These are phyloP conservation scores for Drosophila simulans DNA, from an alignment of 1,140 invertebrate genomes.

Conservation along the genomic window DNA sequence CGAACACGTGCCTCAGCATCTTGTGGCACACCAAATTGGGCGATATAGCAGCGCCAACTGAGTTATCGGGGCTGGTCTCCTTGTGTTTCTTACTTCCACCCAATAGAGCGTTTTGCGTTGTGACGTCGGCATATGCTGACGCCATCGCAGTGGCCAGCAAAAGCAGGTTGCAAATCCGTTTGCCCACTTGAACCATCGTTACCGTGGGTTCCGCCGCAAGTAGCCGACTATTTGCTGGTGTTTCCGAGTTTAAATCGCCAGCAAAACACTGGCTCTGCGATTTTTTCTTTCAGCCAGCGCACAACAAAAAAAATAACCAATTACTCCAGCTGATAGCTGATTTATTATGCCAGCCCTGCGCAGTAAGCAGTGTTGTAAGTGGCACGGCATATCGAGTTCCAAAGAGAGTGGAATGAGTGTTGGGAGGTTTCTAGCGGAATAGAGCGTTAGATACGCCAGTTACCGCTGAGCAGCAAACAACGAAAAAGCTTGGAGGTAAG, in stretches of 20 bases:
- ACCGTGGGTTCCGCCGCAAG: neutral
- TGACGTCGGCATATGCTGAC: constrained; percentile 74
- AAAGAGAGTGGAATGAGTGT: constrained; percentile 4
- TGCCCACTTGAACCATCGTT: constrained; percentile 9
- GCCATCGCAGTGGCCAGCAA: constrained; percentile 53
- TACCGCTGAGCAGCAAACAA: constrained; percentile 1
- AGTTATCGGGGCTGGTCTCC: constrained; percentile 13
- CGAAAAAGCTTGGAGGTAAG: constrained; percentile 25
- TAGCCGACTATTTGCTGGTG: neutral
- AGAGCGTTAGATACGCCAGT: constrained; percentile 20
- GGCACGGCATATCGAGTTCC: neutral
- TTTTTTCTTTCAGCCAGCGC: constrained; percentile 31
- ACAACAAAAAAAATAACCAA: constrained; percentile 40
- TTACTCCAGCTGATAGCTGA: constrained; percentile 37
- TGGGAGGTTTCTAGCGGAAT: neutral
- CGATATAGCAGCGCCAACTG: constrained; percentile 1
- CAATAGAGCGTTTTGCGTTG: constrained; percentile 55
- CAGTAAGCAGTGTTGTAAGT: constrained; percentile 35
- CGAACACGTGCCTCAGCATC: constrained; percentile 79
- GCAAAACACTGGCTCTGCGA: constrained; percentile 15
- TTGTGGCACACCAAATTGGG: constrained; percentile 49
- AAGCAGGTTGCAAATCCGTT: constrained; percentile 6
- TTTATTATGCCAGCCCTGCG: constrained; percentile 33
- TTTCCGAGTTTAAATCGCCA: constrained; percentile 2
- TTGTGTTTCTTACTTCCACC: constrained; percentile 27